Evolutionary conservation across 1,140 invertebrate species (phyloP).

Genomic region (Plutomurus gul): DNA sequence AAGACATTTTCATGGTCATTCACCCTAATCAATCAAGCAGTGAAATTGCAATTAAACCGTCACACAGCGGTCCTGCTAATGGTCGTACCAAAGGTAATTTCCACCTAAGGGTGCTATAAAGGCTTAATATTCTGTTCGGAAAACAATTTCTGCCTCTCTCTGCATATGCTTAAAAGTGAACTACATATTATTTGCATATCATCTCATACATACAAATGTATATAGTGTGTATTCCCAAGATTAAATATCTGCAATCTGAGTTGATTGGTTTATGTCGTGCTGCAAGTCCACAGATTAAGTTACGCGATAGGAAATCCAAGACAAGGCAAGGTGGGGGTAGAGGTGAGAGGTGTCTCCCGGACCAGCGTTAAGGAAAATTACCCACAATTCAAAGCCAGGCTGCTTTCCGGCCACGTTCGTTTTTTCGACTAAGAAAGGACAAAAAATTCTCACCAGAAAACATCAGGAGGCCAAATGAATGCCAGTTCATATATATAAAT

Average conservation of each 20-base stretch:
- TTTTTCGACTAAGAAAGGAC: too few relatives aligned
- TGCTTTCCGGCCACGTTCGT: not conserved
- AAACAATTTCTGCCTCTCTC: too few relatives aligned
- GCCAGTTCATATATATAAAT: too few relatives aligned
- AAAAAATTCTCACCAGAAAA: too few relatives aligned
- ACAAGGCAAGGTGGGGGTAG: not conserved
- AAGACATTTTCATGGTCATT: not conserved
- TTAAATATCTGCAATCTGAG: not conserved
- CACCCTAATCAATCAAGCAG: constrained; percentile 4
- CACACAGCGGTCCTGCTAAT: not conserved
- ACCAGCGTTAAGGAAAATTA: not conserved
- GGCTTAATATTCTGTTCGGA: too few relatives aligned
- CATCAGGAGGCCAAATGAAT: too few relatives aligned
- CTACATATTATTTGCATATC: not conserved
- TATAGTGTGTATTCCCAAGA: not conserved
- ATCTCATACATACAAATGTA: not conserved
- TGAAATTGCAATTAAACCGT: not conserved
- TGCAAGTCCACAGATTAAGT: not conserved
- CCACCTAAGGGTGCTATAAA: too few relatives aligned
- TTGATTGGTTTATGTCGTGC: not conserved
- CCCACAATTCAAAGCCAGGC: not conserved
- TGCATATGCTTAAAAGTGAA: too few relatives aligned
- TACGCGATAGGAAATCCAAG: constrained; percentile 8
- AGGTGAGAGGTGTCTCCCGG: not conserved
- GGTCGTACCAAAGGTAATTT: not conserved